These are phyloP conservation scores for Drosophila ironensis DNA, from an alignment of 1,140 invertebrate species.

Conservation along the genomic window DNA sequence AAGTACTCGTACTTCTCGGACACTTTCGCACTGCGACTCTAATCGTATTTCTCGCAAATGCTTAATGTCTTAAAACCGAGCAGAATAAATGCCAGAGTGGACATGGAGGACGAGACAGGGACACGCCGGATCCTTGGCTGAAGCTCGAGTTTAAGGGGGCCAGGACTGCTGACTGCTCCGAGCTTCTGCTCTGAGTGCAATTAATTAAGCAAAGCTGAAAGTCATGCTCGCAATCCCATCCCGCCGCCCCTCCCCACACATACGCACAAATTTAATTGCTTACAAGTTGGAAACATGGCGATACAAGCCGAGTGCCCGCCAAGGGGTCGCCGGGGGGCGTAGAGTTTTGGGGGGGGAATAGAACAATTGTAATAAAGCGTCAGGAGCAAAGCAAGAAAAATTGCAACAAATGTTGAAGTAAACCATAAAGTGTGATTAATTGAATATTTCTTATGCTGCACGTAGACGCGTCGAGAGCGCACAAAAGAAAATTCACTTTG, in stretches of 20 bases:
- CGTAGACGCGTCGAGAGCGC: constrained; percentile 45
- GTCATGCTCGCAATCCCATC: constrained; percentile 55
- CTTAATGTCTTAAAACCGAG: constrained; percentile 48
- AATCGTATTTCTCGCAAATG: constrained; percentile 42
- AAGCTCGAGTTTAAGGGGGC: no score
- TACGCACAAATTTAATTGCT: constrained; percentile 70
- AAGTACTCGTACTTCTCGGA: no score
- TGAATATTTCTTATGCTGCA: constrained; percentile 79
- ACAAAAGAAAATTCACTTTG: constrained; percentile 51
- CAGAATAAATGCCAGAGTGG: constrained; percentile 31
- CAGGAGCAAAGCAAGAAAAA: constrained; percentile 76
- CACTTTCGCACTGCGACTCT: neutral
- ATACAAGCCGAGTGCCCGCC: constrained; percentile 29
- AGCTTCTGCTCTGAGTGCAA: constrained; percentile 64
- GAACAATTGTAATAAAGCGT: constrained; percentile 79
- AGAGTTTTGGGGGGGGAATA: constrained; percentile 2
- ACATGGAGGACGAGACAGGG: constrained; percentile 8
- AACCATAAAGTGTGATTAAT: constrained; percentile 80
- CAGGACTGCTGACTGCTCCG: no score
- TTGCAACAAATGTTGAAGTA: constrained; percentile 80
- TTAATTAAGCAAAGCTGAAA: constrained; percentile 80
- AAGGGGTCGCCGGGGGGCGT: neutral
- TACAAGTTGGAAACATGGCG: constrained; percentile 75
- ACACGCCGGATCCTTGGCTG: neutral
- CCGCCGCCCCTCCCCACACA: constrained; percentile 5